Percentiles rank a stretch among this genome's conserved stretches.
These are phyloP conservation scores for Phaetusa simplex DNA, from an alignment of 2,113 vertebrate genomes.

Conservation along the genomic window DNA sequence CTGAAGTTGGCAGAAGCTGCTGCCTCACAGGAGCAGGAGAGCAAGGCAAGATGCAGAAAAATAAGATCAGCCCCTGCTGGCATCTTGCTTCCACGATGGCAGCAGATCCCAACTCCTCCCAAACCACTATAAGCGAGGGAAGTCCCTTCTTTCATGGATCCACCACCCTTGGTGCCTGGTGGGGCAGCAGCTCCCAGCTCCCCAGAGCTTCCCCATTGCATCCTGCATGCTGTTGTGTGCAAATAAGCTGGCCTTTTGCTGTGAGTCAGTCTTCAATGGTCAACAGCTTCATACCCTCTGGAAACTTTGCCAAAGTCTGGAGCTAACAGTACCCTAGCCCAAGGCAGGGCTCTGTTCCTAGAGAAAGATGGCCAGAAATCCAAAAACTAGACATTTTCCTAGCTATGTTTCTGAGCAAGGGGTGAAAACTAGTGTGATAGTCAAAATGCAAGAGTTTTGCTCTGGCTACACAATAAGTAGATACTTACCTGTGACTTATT, in stretches of 20 bases:
- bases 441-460: background rate
- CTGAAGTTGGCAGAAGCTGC: background rate
- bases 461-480: background rate
- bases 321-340: background rate
- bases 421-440: background rate
- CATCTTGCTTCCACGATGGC: background rate
- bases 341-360: background rate
- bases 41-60: background rate
- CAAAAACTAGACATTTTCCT: background rate
- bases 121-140: accelerated
- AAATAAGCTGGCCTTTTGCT: background rate
- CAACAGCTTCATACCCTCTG: background rate
- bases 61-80: background rate
- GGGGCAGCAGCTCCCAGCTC: background rate
- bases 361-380: background rate
- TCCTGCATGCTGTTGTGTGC: background rate
- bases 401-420: background rate
- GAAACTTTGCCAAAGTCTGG: background rate
- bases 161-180: background rate
- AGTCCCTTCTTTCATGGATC: background rate
- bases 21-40: background rate
- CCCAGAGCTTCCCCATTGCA: background rate
- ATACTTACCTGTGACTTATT: background rate
- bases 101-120: background rate
- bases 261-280: background rate